These are phyloP conservation scores for Smithornis capensis DNA, from an alignment of 2,113 vertebrate genomes.

Conservation along the genomic window DNA sequence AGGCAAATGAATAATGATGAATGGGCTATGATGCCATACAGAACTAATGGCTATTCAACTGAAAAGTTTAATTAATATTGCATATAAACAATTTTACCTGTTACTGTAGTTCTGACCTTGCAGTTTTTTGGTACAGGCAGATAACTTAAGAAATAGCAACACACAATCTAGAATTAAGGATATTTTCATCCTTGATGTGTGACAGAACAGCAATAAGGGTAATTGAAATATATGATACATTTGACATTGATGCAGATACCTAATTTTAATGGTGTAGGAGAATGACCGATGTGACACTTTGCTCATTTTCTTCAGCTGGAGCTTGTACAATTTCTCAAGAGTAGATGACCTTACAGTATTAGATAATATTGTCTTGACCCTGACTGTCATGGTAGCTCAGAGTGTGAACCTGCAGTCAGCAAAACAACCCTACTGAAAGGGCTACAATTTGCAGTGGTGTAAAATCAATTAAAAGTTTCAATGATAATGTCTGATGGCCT, in stretches of 20 bases:
- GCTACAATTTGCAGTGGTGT: background rate
- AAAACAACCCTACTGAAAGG: background rate
- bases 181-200: conserved; percentile 33
- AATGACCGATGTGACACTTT: background rate
- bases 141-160: conserved; percentile 25
- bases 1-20: background rate
- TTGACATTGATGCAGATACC: conserved; percentile 26
- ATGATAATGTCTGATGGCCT: background rate
- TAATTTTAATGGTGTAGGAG: conserved; percentile 12
- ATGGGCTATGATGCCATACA: background rate
- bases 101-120: conserved; percentile 30
- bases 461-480: conserved; percentile 11
- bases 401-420: background rate
- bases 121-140: background rate
- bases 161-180: background rate
- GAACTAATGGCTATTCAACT: conserved; percentile 25
- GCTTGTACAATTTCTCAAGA: conserved; percentile 15
- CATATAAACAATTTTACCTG: background rate
- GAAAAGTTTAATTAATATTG: conserved; percentile 25
- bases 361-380: conserved; percentile 30
- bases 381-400: background rate
- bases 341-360: conserved; percentile 1
- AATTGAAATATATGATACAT: conserved; percentile 36
- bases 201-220: conserved; percentile 12
- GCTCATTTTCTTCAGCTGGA: conserved; percentile 23